Evolutionary conservation across 2,888 invertebrate genomes (phyloP), one percentile per base, ranked within the genome.

Genomic region (Abrostola triplasia): DNA sequence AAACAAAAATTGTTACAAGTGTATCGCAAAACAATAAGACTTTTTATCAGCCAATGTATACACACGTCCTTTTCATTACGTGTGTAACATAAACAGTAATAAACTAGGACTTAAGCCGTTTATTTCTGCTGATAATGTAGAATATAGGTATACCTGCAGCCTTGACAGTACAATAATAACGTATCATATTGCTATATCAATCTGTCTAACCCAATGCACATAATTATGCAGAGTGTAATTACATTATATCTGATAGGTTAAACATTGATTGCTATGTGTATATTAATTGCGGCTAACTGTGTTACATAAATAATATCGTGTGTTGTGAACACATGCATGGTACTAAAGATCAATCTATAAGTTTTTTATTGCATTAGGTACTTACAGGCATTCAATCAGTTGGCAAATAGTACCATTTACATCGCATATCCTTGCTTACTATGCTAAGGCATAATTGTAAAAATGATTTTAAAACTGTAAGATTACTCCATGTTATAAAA

Each of bases 111-210:
- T 47, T 9, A 1, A 24, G 24, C 9, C 44, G 24, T 47, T 12
- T 13, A 24, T 5, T 35, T 0, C 7, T n/a, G 0, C 37, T 12
- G 48, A 55, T 42, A 53, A 0, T 58, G 24, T n/a, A n/a, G n/a
- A n/a, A 57, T 7, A n/a, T 4, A 9, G 51, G n/a, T 35, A 36
- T 42, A n/a, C 5, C 40, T 36, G 36, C 8, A 54, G 13, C 35
- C 11, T 13, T 48, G 24, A 24, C 42, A 60, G 8, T 40, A 11
- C 57, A 47, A 58, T 58, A 38, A 6, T n/a, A 12, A 8, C 42
- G 24, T 70, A 59, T 71, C 40, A 5, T 49, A 13, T 71, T 71
- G 35, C 36, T n/a, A 12, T 49, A 59, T 47, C 35, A 47, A 11
- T 44, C 44, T 47, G 7, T 36, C 24, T 10, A 48, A 12, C 5